Conservation (phyloP, 2,888 invertebrate genomes). For the Augiades crinisus region DNA sequence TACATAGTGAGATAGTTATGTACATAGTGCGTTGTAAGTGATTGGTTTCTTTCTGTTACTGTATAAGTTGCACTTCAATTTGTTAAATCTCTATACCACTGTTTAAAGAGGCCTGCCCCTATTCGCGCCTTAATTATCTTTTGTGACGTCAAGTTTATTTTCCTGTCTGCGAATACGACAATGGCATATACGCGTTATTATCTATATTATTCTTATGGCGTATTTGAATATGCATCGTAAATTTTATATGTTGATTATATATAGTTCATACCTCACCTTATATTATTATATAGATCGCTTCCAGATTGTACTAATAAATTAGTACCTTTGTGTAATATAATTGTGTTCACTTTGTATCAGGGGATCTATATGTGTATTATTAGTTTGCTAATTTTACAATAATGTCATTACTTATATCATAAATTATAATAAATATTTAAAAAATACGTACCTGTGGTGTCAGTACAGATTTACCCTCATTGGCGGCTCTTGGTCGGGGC, state of each 20-base stretch:
- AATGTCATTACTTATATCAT: too few species aligned
- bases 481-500: constrained; percentile 49
- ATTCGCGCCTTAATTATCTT: constrained; percentile 14
- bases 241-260: background rate
- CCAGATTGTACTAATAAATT: too few species aligned
- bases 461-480: constrained; percentile 54
- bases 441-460: constrained; percentile 57
- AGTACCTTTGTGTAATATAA: too few species aligned
- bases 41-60: too few species aligned
- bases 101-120: constrained; percentile 16
- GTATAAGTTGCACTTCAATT: too few species aligned
- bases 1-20: too few species aligned
- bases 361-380: background rate
- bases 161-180: background rate
- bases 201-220: background rate
- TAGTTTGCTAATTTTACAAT: background rate
- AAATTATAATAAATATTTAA: background rate
- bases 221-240: background rate
- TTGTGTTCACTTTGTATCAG: too few species aligned
- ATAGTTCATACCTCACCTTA: too few species aligned
- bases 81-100: too few species aligned
- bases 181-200: too few species aligned
- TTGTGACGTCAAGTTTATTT: background rate
- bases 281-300: too few species aligned
- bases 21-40: too few species aligned